Percentiles rank a stretch among this genome's conserved stretches.
Evolutionary conservation across 2,113 vertebrate genomes (phyloP).

Genomic region (Colaptes auratus): DNA sequence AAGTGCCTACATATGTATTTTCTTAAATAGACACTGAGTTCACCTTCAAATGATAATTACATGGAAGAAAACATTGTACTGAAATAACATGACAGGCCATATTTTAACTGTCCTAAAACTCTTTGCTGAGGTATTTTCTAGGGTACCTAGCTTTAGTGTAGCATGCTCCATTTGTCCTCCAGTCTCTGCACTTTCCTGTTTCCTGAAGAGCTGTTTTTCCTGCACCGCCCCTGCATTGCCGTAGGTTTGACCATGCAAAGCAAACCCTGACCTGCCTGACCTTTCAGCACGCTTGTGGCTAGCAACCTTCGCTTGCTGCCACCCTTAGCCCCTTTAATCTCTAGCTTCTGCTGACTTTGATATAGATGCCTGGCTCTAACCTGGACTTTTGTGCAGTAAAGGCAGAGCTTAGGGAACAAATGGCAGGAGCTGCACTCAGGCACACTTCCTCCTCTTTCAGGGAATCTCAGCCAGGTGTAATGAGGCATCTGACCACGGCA

Average conservation of each 20-base stretch:
- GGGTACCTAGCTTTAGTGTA: neutral
- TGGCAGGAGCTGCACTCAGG: accelerated
- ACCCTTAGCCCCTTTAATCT: neutral
- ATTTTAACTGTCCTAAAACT: constrained; percentile 29
- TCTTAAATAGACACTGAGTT: neutral
- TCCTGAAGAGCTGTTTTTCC: neutral
- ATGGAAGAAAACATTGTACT: constrained; percentile 12
- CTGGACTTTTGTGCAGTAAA: neutral
- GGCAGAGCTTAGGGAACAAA: neutral
- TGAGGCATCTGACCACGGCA: neutral
- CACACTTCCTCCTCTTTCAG: neutral
- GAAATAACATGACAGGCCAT: constrained; percentile 23
- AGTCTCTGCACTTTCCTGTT: neutral
- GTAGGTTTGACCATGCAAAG: neutral
- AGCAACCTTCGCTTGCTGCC: neutral
- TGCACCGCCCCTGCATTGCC: neutral
- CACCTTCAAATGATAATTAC: constrained; percentile 43
- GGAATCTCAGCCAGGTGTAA: neutral
- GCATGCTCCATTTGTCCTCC: neutral
- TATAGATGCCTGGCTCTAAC: neutral
- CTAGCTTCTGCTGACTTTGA: neutral
- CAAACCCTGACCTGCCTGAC: neutral
- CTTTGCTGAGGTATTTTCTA: constrained; percentile 39
- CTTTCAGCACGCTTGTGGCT: accelerated
- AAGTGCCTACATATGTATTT: constrained; percentile 3